Evolutionary conservation across 2,797 vertebrate genomes (phyloP), one percentile per base, ranked within the genome.

Genomic region (Diglossa cyanea): DNA sequence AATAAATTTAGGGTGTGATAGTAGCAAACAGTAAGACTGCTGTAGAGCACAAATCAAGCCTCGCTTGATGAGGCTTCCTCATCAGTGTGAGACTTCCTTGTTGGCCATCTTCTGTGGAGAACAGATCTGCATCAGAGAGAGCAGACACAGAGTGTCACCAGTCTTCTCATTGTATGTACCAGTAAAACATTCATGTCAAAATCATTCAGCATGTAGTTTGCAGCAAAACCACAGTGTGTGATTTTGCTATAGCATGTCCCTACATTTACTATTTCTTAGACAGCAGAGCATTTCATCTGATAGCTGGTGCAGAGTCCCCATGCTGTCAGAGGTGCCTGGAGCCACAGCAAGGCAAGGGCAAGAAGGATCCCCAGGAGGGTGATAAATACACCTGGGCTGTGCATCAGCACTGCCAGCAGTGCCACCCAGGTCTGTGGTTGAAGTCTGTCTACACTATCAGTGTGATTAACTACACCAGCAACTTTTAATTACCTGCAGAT

Each of bases 401-500:
- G 63, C 67, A 47, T 37, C 50, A 33, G 5, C 45, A 13, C 31
- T 87, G 71, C 54, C 71, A 88, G 57, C 37, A 57, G 25, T 57
- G 44, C 44, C 71, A 92, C 86, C 30, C 37, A 70, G 31, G 25
- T 78, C 63, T 60, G 37, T 51, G 45, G n/a, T 67, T 53, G 53
- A 84, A 53, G 21, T 47, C 77, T 87, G 71, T 74, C 88, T 85
- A 50, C 42, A 53, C 48, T 79, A 67, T 42, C n/a, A 44, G 54
- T 30, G 24, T 77, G 65, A 68, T 66, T 72, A 91, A 70, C 75
- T 71, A 45, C 51, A 60, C 30, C 21, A 80, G 51, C 44, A 81
- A 81, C 40, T 86, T 95, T 39, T 92, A 94, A 88, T 88, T 92
- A 91, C 58, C 79, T 96, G 68, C 51, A 86, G 82, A 86, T 66